phyloP scores from a whole-genome alignment of 1,140 invertebrate genomes.

The Ceratina calcarata region DNA sequence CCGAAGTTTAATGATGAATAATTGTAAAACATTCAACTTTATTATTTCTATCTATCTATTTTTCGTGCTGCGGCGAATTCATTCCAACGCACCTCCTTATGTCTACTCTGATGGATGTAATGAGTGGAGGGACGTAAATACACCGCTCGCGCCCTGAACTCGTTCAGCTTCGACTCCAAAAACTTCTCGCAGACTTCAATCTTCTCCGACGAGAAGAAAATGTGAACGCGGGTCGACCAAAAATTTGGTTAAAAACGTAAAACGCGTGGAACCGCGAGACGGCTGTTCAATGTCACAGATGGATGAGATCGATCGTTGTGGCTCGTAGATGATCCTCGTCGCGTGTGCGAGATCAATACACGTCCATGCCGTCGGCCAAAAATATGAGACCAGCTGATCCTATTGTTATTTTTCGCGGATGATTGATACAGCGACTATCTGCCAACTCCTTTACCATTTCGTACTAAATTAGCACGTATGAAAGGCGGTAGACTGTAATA shows the following conservation, averaged over 20 bases:
- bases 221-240: too few relatives aligned
- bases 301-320: background rate
- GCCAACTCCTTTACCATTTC: background rate
- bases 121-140: conserved; percentile 46
- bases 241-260: too few relatives aligned
- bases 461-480: too few relatives aligned
- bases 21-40: background rate
- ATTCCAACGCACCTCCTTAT: conserved; percentile 14
- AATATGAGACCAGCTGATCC: conserved; percentile 17
- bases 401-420: conserved; percentile 15
- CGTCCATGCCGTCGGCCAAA: conserved; percentile 4
- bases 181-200: background rate
- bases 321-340: background rate
- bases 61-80: background rate
- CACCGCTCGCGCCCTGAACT: background rate
- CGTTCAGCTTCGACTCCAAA: background rate
- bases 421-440: background rate
- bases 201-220: too few relatives aligned
- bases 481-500: too few relatives aligned
- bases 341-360: conserved; percentile 3
- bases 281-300: background rate
- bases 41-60: conserved; percentile 26
- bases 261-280: background rate
- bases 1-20: too few relatives aligned
- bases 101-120: conserved; percentile 19